A percentile compares a stretch with the other conserved stretches of the same genome.
Conservation (phyloP, 2,113 vertebrate genomes). For the Bostrychus sinensis region DNA sequence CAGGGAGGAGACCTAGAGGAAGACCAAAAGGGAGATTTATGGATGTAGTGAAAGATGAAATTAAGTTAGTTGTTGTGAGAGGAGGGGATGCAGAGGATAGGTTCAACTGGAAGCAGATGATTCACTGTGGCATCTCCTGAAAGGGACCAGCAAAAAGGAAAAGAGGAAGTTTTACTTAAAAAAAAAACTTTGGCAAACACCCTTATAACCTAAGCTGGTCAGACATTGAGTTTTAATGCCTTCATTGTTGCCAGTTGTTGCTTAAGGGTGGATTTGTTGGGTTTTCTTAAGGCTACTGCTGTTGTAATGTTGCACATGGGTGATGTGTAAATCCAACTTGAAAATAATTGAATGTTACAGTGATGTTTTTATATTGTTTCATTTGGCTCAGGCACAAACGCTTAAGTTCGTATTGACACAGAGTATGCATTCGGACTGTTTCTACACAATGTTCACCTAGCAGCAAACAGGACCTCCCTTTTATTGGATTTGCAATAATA, state of each 20-base stretch:
- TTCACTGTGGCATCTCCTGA: too few species aligned
- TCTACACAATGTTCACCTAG: conserved; percentile 39
- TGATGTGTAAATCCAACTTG: neutral
- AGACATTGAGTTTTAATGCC: neutral
- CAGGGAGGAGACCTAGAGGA: neutral
- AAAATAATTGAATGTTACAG: neutral
- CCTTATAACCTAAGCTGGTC: neutral
- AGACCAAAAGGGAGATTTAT: neutral
- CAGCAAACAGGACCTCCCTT: conserved; percentile 53
- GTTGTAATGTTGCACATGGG: neutral
- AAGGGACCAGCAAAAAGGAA: neutral
- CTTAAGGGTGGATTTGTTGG: neutral
- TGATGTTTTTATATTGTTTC: neutral
- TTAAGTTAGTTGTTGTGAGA: too few species aligned
- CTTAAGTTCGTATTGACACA: conserved; percentile 5
- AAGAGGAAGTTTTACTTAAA: neutral
- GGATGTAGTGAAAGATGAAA: neutral
- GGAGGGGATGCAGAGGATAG: too few species aligned
- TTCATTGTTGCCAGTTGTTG: neutral
- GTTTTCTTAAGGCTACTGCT: neutral
- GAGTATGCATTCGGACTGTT: conserved; percentile 17
- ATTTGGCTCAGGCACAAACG: conserved; percentile 8
- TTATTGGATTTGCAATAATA: conserved; percentile 83
- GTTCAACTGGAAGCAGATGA: too few species aligned
- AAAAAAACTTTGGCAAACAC: neutral